A percentile compares a stretch with the other conserved stretches of the same genome.
These are phyloP conservation scores for Promerops cafer DNA, from an alignment of 2,113 vertebrate species.

Conservation along the genomic window DNA sequence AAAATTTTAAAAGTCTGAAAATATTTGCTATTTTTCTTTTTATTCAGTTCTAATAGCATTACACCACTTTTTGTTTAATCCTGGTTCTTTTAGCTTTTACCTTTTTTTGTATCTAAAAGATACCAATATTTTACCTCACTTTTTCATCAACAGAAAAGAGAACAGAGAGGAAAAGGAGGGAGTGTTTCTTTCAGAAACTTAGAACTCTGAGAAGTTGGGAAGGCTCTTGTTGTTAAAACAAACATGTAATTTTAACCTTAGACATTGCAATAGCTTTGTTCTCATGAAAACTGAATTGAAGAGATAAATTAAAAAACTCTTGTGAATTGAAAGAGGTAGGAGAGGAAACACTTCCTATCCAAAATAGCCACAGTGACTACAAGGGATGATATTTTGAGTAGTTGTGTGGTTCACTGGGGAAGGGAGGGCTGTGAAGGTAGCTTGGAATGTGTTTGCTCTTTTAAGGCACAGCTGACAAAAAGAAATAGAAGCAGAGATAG, in stretches of 20 bases:
- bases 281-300: not conserved
- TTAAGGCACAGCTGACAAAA: not conserved
- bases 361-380: not conserved
- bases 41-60: not conserved
- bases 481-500: not conserved
- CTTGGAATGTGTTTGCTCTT: not conserved
- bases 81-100: not conserved
- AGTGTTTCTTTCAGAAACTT: not conserved
- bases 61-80: not conserved
- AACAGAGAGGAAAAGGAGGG: not conserved
- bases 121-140: not conserved
- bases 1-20: not conserved
- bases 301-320: not conserved
- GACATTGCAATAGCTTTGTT: not conserved
- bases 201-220: not conserved
- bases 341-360: not conserved
- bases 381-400: not conserved
- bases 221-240: not conserved
- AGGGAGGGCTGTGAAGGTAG: not conserved
- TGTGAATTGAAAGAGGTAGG: not conserved
- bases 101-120: not conserved
- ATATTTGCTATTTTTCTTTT: not conserved
- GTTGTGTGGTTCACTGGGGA: not conserved
- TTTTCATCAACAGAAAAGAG: not conserved
- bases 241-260: not conserved